A percentile compares a stretch with the other conserved stretches of the same genome.
Evolutionary conservation across 37 sponge, comb jelly and placozoan genomes (phyloP).

Genomic region (Dysidea cf. avara): DNA sequence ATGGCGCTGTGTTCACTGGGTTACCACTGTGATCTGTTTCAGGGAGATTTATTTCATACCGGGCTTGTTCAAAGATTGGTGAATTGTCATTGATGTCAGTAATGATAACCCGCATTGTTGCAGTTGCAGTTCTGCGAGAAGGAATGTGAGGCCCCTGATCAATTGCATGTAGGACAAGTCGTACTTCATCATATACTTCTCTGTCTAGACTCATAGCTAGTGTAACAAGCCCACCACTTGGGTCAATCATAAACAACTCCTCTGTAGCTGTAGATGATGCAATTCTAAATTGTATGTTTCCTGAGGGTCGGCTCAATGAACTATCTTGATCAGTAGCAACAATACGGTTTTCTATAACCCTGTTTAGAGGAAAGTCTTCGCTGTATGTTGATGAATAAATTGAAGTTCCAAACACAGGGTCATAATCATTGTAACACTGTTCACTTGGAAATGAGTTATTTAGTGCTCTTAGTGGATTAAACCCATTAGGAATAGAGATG

Average conservation of each 20-base stretch:
- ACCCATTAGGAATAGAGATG: slow-evolving; percentile 5
- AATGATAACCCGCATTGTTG: slow-evolving; percentile 21
- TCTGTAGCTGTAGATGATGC: slow-evolving; percentile 24
- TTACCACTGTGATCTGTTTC: slow-evolving; percentile 41
- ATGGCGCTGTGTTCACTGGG: neutral
- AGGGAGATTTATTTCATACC: slow-evolving; percentile 30
- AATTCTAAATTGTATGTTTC: slow-evolving; percentile 31
- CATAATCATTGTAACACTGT: slow-evolving; percentile 48
- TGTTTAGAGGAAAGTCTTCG: slow-evolving; percentile 1
- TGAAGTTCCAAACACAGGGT: slow-evolving; percentile 25
- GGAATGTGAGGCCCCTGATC: slow-evolving; percentile 69
- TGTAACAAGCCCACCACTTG: slow-evolving; percentile 38
- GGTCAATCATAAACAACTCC: slow-evolving; percentile 35
- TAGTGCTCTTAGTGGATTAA: slow-evolving; percentile 43
- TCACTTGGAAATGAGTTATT: slow-evolving; percentile 47
- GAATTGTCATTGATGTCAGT: slow-evolving; percentile 69
- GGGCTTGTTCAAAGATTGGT: slow-evolving; percentile 36
- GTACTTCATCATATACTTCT: slow-evolving; percentile 28
- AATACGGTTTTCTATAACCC: slow-evolving; percentile 7
- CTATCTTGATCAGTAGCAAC: slow-evolving; percentile 56
- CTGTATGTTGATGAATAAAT: neutral
- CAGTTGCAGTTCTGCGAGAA: slow-evolving; percentile 33
- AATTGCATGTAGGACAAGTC: slow-evolving; percentile 43
- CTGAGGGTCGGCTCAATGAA: slow-evolving; percentile 37
- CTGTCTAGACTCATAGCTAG: slow-evolving; percentile 41